Conservation (phyloP, 2,797 vertebrate genomes). For the Clarias platycephalus region DNA sequence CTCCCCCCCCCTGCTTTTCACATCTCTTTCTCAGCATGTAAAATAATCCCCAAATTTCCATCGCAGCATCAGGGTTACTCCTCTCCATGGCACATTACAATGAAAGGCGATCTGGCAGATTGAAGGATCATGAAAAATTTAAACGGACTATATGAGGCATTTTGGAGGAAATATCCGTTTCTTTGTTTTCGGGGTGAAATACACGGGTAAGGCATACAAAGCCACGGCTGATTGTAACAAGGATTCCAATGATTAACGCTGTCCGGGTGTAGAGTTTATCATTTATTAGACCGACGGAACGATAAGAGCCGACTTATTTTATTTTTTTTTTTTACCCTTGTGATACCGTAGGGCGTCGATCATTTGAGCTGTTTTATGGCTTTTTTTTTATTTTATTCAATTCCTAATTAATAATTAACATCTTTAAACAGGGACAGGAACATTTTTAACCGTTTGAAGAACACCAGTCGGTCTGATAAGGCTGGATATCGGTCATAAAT, state of each 20-base stretch:
- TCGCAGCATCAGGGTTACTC: constrained; percentile 67
- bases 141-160: constrained; percentile 72
- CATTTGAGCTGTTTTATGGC: constrained; percentile 16
- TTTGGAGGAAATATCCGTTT: constrained; percentile 65
- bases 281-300: constrained; percentile 2
- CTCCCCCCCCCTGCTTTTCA: constrained; percentile 69
- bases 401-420: constrained; percentile 32
- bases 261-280: neutral
- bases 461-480: constrained; percentile 33
- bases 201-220: neutral
- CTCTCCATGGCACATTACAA: constrained; percentile 63
- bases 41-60: constrained; percentile 80
- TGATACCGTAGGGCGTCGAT: constrained; percentile 17
- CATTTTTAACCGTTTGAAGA: constrained; percentile 12
- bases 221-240: neutral
- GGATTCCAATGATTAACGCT: neutral
- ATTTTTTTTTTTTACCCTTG: neutral
- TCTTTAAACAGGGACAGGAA: constrained; percentile 5
- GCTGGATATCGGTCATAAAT: constrained; percentile 47
- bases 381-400: constrained; percentile 30
- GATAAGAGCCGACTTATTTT: constrained; percentile 18
- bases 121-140: constrained; percentile 76
- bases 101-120: constrained; percentile 73
- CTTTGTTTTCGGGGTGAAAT: neutral
- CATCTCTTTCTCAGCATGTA: constrained; percentile 75